phyloP scores from a whole-genome alignment of 2,797 vertebrate species.

The Champsocephalus esox region DNA sequence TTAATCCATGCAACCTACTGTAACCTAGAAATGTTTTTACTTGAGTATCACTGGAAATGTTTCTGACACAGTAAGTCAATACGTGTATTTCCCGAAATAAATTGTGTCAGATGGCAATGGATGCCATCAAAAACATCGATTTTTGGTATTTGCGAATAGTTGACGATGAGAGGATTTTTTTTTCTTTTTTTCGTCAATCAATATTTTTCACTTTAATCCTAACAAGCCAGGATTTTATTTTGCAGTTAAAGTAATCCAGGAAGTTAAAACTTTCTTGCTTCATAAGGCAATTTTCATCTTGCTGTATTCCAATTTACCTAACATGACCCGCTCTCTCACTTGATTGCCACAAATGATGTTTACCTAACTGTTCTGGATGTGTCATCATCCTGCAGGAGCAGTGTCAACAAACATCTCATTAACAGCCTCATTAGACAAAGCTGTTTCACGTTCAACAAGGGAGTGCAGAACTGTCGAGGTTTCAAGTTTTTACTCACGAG shows the following conservation, averaged over 20 bases:
- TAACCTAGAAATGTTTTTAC: neutral
- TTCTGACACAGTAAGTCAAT: neutral
- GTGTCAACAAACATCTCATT: conserved; percentile 67
- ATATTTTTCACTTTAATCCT: neutral
- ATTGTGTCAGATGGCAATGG: neutral
- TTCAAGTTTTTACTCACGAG: conserved; percentile 8
- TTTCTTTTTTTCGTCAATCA: neutral
- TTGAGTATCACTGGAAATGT: neutral
- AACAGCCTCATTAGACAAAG: conserved; percentile 59
- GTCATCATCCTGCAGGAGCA: conserved; percentile 57
- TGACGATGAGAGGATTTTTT: neutral
- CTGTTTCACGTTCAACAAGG: conserved; percentile 35
- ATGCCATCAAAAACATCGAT: neutral
- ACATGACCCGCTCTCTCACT: conserved; percentile 2
- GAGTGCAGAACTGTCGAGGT: conserved; percentile 27
- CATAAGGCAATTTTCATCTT: neutral
- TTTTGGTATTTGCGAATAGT: neutral
- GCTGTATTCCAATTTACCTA: conserved; percentile 1
- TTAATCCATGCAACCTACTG: neutral
- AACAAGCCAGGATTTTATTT: neutral
- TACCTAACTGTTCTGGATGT: conserved; percentile 37
- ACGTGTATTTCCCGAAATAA: neutral
- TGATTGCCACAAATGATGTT: conserved; percentile 38
- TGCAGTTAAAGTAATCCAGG: neutral
- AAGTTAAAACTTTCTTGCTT: conserved; percentile 20